Conservation (phyloP, 92 coral and sea anemone species). For the Metridium senile region DNA sequence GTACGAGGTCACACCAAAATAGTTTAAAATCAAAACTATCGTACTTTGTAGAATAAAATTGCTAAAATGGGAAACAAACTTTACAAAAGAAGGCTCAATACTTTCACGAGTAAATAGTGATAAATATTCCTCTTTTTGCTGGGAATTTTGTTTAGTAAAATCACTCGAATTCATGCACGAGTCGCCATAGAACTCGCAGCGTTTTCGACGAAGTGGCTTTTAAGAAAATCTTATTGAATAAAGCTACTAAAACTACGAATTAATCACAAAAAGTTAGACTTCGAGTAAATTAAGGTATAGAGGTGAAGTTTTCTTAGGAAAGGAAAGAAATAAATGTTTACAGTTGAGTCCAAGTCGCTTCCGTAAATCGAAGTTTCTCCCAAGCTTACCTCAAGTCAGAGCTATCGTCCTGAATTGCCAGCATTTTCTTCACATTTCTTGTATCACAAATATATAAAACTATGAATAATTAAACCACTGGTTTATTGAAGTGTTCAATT, state of each 20-base stretch:
- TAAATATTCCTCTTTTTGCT: not conserved
- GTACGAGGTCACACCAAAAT: not conserved
- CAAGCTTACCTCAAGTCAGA: slow-evolving; percentile 67
- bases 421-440: slow-evolving; percentile 55
- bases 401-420: slow-evolving; percentile 81
- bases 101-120: not conserved
- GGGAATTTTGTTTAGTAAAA: not conserved
- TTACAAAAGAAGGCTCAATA: no score
- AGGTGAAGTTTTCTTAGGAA: not conserved
- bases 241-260: not conserved
- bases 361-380: not conserved
- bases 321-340: no score
- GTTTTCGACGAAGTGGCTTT: not conserved
- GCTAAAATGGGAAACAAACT: not conserved
- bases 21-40: not conserved
- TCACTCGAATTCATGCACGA: not conserved
- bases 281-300: no score
- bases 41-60: not conserved
- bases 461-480: not conserved
- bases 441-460: not conserved
- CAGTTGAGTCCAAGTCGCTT: not conserved
- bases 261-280: not conserved
- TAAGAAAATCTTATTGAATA: not conserved
- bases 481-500: not conserved
- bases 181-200: no score